phyloP scores from a whole-genome alignment of 2,888 invertebrate genomes.

The Agrilus biguttatus region DNA sequence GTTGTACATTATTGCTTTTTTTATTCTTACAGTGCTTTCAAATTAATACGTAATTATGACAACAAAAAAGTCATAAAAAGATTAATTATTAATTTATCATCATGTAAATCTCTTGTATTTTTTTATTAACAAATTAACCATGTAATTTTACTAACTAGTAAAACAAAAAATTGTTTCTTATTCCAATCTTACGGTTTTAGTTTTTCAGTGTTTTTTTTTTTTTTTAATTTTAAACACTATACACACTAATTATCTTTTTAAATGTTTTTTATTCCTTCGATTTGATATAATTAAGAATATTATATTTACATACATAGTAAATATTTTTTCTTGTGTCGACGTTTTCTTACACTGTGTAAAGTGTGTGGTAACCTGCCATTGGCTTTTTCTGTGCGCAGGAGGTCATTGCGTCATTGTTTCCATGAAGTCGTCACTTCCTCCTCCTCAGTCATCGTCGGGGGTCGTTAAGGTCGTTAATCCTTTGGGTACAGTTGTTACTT shows the following conservation, averaged over 20 bases:
- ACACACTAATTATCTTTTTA: neutral
- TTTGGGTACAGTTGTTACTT: constrained; percentile 53
- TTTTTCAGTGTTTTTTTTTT: constrained; percentile 1
- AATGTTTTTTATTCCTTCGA: too few species aligned
- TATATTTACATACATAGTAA: neutral
- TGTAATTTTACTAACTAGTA: too few species aligned
- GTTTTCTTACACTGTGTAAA: constrained; percentile 19
- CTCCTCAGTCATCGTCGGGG: constrained; percentile 19
- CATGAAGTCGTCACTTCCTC: constrained; percentile 22
- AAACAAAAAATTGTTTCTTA: too few species aligned
- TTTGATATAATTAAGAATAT: neutral
- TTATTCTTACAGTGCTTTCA: too few species aligned
- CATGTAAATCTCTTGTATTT: too few species aligned
- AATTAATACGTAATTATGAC: too few species aligned
- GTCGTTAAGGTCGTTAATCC: constrained; percentile 64
- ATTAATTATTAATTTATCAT: too few species aligned
- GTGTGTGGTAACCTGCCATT: constrained; percentile 49
- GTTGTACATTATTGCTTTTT: too few species aligned
- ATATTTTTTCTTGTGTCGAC: neutral
- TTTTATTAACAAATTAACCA: too few species aligned
- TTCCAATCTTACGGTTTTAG: neutral
- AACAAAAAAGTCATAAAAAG: too few species aligned
- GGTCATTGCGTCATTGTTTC: constrained; percentile 32
- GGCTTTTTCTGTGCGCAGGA: constrained; percentile 70
- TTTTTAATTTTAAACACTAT: constrained; percentile 2